phyloP scores from a whole-genome alignment of 2,113 vertebrate genomes.

The Pedetes capensis region DNA sequence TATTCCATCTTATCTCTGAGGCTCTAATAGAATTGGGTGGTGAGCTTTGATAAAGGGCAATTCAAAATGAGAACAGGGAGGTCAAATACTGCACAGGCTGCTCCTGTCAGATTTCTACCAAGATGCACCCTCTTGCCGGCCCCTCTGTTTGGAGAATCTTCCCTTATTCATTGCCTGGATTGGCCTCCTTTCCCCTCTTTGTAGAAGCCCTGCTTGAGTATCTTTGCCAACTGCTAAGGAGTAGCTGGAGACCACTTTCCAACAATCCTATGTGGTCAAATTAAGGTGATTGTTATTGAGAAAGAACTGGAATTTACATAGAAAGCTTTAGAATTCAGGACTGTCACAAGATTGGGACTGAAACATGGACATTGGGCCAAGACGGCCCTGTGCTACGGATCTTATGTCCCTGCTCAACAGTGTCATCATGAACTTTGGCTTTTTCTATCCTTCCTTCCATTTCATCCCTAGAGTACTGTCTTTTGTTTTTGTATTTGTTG shows the following conservation, averaged over 20 bases:
- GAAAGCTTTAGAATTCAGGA: neutral
- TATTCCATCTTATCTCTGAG: slow-evolving; percentile 47
- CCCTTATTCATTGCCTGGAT: neutral
- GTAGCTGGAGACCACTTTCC: neutral
- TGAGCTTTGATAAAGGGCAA: slow-evolving; percentile 64
- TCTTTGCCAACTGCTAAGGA: neutral
- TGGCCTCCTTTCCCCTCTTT: neutral
- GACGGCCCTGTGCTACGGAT: neutral
- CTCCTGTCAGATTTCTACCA: slow-evolving; percentile 5
- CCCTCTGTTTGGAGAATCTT: neutral
- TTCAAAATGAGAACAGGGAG: slow-evolving; percentile 62
- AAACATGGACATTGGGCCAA: neutral
- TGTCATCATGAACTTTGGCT: neutral
- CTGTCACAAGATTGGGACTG: neutral
- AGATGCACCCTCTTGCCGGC: neutral
- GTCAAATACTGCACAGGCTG: slow-evolving; percentile 5
- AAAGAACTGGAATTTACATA: neutral
- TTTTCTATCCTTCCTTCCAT: neutral
- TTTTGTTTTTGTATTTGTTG: neutral
- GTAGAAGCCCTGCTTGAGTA: neutral
- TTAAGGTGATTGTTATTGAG: neutral
- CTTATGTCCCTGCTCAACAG: neutral
- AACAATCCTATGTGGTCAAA: neutral
- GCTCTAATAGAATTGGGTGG: slow-evolving; percentile 58
- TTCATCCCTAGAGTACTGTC: neutral